A percentile compares a stretch with the other conserved stretches of the same genome.
Conservation (phyloP, 2,888 invertebrate genomes). For the Uropetala carovei region DNA sequence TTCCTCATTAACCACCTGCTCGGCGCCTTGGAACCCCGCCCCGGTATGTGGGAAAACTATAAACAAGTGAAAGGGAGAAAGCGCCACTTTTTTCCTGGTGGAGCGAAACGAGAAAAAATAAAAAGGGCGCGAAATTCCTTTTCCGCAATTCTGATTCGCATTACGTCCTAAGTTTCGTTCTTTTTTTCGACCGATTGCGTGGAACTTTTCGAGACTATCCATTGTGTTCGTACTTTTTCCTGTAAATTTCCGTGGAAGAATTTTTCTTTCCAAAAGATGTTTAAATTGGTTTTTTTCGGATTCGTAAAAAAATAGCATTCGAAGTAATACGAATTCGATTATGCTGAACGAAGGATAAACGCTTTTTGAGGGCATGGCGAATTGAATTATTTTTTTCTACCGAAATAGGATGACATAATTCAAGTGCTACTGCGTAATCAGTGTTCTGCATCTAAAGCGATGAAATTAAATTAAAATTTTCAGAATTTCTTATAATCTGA, state of each 20-base stretch:
- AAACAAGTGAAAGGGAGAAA: not conserved
- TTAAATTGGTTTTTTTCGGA: not conserved
- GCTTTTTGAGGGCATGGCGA: too few relatives aligned
- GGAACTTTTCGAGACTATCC: not conserved
- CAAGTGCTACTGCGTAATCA: too few relatives aligned
- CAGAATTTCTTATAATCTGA: too few relatives aligned
- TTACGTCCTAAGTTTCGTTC: not conserved
- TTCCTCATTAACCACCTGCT: constrained; percentile 23
- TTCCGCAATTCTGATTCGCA: not conserved
- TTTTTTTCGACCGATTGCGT: not conserved
- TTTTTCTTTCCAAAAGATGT: not conserved
- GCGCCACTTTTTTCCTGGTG: not conserved
- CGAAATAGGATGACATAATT: too few relatives aligned
- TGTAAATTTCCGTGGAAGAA: not conserved
- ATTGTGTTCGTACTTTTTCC: not conserved
- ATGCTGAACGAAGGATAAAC: too few relatives aligned
- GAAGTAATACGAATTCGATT: too few relatives aligned
- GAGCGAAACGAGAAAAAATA: not conserved
- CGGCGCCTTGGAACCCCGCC: not conserved
- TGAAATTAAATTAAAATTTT: too few relatives aligned
- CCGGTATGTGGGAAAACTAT: not conserved
- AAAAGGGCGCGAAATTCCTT: not conserved
- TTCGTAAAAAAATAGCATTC: too few relatives aligned
- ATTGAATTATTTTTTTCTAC: too few relatives aligned
- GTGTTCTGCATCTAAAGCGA: too few relatives aligned